Evolutionary conservation across 2,113 vertebrate species (phyloP), one percentile per base, ranked within the genome.

Genomic region (Amia ocellicauda): DNA sequence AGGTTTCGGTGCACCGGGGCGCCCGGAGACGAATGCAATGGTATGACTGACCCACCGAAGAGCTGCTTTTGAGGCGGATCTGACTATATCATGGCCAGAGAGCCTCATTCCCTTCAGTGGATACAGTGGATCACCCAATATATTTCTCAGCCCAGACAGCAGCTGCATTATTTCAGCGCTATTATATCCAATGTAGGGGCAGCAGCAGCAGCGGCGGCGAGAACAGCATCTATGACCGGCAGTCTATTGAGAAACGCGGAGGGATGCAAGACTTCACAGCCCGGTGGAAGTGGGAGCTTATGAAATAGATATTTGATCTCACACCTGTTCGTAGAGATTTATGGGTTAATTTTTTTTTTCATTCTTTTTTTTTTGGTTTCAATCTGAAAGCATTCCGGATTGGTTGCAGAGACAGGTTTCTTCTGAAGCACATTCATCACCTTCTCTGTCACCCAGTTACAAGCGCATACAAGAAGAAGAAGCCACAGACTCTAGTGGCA

Each of bases 161-260:
- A 58, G 60, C 60, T 52, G 67, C 67, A 63, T 63, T 26, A 63
- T 13, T 40, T 31, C n/a, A 50, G 52, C 52, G 64, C 22, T 43
- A 19, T 47, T 49, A 28, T 42, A 51, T 55, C 52, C 17, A 24
- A 20, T 19, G 51, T 52, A 27, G 52, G 40, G 28, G 59, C 26
- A 49, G 31, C 5, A 17, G 49, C 36, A 19, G 62, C 11, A 20
- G 53, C 24, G 42, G 62, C 26, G n/a, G n/a, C n/a, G n/a, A n/a
- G n/a, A 64, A 29, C 41, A 41, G 58, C 58, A 17, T 40, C 56
- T 31, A 20, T 58, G 13, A 40, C 20, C 41, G 20, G 29, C 40
- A 60, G 56, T 58, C 10, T 42, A 13, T 45, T 43, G 58, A 24
- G 20, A 26, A 2, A 14, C 41, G 9, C 41, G 9, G 43, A 7